These are phyloP conservation scores for Nerophis lumbriciformis DNA, from an alignment of 2,113 vertebrate genomes.

Conservation along the genomic window DNA sequence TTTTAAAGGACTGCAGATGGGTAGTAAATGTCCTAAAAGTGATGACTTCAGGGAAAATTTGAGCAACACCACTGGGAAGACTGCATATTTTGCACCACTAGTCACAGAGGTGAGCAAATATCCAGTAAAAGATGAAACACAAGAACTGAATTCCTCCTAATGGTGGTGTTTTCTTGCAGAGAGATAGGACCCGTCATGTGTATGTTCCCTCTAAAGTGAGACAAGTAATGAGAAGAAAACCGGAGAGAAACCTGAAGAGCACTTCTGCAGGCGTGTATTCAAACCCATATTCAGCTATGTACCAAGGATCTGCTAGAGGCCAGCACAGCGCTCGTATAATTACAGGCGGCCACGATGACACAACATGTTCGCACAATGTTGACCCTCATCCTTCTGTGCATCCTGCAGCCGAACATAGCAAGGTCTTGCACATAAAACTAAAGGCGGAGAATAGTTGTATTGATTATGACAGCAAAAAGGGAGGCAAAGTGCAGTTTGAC, in stretches of 20 bases:
- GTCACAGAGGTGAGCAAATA: conserved; percentile 38
- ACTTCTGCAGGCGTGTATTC: conserved; percentile 9
- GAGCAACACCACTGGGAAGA: conserved; percentile 47
- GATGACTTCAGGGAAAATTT: conserved; percentile 70
- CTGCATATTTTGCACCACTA: conserved; percentile 56
- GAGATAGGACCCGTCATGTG: conserved; percentile 49
- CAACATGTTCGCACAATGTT: conserved; percentile 19
- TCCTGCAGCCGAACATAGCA: not conserved
- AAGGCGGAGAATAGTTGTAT: not conserved
- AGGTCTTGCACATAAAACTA: conserved; percentile 26
- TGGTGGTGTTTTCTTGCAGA: conserved; percentile 34
- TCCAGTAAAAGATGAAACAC: not conserved
- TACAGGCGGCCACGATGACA: conserved; percentile 13
- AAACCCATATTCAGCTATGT: conserved; percentile 12
- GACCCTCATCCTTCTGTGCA: not conserved
- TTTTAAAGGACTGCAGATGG: conserved; percentile 66
- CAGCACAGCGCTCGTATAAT: conserved; percentile 27
- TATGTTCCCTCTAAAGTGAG: conserved; percentile 57
- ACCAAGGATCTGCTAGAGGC: conserved; percentile 8
- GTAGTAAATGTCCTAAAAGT: conserved; percentile 61
- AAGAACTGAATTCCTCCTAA: conserved; percentile 1
- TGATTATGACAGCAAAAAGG: conserved; percentile 2
- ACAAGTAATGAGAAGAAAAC: conserved; percentile 48
- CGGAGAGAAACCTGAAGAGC: conserved; percentile 27
- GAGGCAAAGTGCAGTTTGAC: conserved; percentile 26